Evolutionary conservation across 2,888 invertebrate species (phyloP), one percentile per base, ranked within the genome.

Genomic region (Listrodromus nycthemerus): DNA sequence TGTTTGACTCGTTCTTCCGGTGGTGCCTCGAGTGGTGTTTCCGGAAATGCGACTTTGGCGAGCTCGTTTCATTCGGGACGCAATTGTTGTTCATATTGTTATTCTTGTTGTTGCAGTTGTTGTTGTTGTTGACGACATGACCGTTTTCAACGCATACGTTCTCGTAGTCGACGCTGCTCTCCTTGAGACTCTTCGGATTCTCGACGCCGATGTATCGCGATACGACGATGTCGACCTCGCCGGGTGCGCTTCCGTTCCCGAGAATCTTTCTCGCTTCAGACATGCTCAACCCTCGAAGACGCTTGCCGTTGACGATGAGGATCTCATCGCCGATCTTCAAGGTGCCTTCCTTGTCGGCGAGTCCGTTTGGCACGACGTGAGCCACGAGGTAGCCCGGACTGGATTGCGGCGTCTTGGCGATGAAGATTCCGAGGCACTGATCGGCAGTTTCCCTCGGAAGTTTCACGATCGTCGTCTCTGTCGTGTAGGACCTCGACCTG

Each of bases 161-260:
- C 89, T 96, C 96, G 87, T 96, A 96, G 93, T 96, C 96, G 1
- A 96, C 96, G 37, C 95, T 95, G 91, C 96, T 96, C 93, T 96
- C 96, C 84, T 95, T 95, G 94, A 96, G 95, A 77, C 86, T 89
- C 69, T 89, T 91, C 19, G 89, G 86, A 63, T 88, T 89, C 10
- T 85, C 86, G 8, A 61, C 21, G 93, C 55, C 94, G 92, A 90
- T 94, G 93, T 90, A 90, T 77, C 95, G 94, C 78, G 95, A 95
- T 74, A 96, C 95, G 13, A 96, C 95, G 75, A 96, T 95, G 90
- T 96, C 96, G 48, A 96, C 95, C 89, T 95, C 95, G 0, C 95
- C 94, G 24, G 95, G 94, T 0, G 95, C 95, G 45, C 95, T 92
- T 0, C 91, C 92, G 45, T 90, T 95, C 86, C 95, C 95, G 4